These are phyloP conservation scores for Eupithecia subfuscata DNA, from an alignment of 2,888 invertebrate genomes.

Conservation along the genomic window DNA sequence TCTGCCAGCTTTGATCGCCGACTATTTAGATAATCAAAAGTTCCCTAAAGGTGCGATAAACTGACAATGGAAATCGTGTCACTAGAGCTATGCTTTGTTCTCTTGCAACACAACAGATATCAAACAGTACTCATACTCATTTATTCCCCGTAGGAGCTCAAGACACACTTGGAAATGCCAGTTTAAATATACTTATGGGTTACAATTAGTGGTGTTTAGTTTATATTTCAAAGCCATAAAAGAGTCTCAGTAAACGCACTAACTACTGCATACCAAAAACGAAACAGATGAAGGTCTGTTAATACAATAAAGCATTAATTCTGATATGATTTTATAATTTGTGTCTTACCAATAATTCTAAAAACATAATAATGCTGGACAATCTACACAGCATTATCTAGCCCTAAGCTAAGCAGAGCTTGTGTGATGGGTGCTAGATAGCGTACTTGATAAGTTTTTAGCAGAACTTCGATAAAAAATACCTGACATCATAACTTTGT, in stretches of 20 bases:
- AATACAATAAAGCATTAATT: not conserved
- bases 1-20: slow-evolving; percentile 37
- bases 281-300: not conserved
- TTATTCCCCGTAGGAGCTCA: no score
- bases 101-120: slow-evolving; percentile 18
- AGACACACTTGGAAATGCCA: no score
- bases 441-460: not conserved
- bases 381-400: no score
- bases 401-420: no score
- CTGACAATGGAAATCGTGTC: slow-evolving; percentile 51
- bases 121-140: no score
- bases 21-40: slow-evolving; percentile 40
- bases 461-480: not conserved
- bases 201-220: no score
- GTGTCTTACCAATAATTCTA: no score
- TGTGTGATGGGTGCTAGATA: not conserved
- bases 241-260: no score
- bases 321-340: no score
- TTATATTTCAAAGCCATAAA: no score
- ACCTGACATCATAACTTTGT: not conserved
- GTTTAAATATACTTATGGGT: no score
- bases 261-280: not conserved
- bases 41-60: slow-evolving; percentile 41
- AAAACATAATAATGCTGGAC: no score
- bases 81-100: slow-evolving; percentile 59